Percentiles rank a stretch among this genome's conserved stretches.
These are phyloP conservation scores for Caenorhabditis zanzibari DNA, from an alignment of 2,888 invertebrate species.

Conservation along the genomic window DNA sequence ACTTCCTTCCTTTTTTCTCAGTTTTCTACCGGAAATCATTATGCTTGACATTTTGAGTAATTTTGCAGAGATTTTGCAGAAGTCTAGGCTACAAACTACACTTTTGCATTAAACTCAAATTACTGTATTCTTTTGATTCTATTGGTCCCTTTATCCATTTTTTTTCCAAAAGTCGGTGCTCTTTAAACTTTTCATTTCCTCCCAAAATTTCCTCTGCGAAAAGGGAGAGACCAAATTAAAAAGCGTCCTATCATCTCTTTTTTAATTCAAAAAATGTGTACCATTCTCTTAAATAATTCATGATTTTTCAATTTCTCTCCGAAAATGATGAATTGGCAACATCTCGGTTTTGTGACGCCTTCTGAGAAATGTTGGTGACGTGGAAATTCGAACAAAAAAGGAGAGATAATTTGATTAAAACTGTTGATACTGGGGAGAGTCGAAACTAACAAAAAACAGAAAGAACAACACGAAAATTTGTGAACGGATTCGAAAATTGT, in stretches of 20 bases:
- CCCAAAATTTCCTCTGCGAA: slow-evolving; percentile 12
- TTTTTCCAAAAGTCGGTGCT: slow-evolving; percentile 1
- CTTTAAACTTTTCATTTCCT: slow-evolving; percentile 38
- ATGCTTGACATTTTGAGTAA: slow-evolving; percentile 12
- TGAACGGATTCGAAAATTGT: slow-evolving; percentile 4
- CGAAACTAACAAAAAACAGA: too few species aligned
- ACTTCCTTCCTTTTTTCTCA: slow-evolving; percentile 23
- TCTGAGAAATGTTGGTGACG: slow-evolving; percentile 3
- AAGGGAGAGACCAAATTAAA: not conserved
- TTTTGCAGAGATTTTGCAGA: slow-evolving; percentile 23
- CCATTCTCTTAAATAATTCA: slow-evolving; percentile 23
- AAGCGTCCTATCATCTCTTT: slow-evolving; percentile 24
- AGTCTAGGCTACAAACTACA: slow-evolving; percentile 20
- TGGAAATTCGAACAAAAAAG: slow-evolving; percentile 4
- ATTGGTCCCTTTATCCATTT: slow-evolving; percentile 1
- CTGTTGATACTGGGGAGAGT: not conserved
- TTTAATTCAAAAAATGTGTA: slow-evolving; percentile 8
- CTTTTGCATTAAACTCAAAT: not conserved
- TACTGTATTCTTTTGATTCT: not conserved
- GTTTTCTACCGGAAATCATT: slow-evolving; percentile 30
- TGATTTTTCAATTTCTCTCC: slow-evolving; percentile 8
- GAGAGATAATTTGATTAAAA: slow-evolving; percentile 20
- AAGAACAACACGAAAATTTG: not conserved
- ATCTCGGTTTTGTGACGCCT: slow-evolving; percentile 27
- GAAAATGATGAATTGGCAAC: slow-evolving; percentile 42